phyloP scores from a whole-genome alignment of 2,797 vertebrate genomes.

The Coranthus polyacanthus region DNA sequence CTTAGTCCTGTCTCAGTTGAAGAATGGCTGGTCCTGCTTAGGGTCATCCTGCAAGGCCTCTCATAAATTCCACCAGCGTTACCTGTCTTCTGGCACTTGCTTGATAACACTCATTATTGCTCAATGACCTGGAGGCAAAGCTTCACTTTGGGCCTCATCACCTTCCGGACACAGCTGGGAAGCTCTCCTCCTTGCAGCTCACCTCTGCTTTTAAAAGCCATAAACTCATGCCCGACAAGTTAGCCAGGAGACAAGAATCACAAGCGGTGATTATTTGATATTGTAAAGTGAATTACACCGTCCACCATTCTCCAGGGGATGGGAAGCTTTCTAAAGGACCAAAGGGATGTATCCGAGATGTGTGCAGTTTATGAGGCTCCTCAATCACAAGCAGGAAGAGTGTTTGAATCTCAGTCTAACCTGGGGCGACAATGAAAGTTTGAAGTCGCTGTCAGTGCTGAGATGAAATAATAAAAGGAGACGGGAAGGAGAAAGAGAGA shows the following conservation, averaged over 20 bases:
- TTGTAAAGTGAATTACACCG: constrained; percentile 78
- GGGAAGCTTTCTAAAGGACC: constrained; percentile 40
- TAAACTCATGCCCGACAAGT: constrained; percentile 69
- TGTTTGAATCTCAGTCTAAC: constrained; percentile 60
- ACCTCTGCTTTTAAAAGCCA: constrained; percentile 72
- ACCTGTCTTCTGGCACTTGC: constrained; percentile 75
- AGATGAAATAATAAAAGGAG: constrained; percentile 63
- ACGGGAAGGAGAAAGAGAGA: constrained; percentile 12
- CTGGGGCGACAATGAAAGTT: constrained; percentile 58
- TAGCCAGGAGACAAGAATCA: constrained; percentile 74
- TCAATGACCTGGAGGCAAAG: constrained; percentile 75
- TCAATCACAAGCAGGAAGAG: constrained; percentile 70
- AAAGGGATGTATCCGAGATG: constrained; percentile 61
- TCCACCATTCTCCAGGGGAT: constrained; percentile 45
- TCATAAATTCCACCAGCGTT: constrained; percentile 76
- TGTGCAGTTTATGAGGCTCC: constrained; percentile 75
- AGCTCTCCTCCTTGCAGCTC: constrained; percentile 50
- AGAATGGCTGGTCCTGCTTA: constrained; percentile 64
- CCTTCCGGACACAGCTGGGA: constrained; percentile 55
- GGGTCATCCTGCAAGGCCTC: constrained; percentile 79
- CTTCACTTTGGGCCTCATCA: constrained; percentile 69
- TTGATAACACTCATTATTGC: constrained; percentile 82
- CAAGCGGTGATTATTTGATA: constrained; percentile 76
- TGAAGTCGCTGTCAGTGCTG: constrained; percentile 57
- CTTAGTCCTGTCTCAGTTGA: constrained; percentile 72